Base-by-base conservation (phyloP, 2,888 invertebrate species). In the Heliconius erato region DNA sequence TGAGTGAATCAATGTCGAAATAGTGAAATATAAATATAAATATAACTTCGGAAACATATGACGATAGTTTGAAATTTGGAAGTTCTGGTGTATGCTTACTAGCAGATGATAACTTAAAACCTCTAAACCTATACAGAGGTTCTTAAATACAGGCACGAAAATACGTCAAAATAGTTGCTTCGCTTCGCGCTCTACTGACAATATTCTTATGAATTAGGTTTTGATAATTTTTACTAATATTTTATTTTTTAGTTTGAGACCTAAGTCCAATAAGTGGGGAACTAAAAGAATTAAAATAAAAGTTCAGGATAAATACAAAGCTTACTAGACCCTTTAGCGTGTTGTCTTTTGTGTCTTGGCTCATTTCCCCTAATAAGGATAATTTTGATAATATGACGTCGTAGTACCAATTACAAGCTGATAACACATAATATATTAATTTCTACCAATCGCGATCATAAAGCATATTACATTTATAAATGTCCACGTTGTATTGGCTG, bases 381-480 rank as follows among this genome's bases (percentile, higher is more conserved):
- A 76, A 63, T 81, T 68, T 76, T 35, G 44, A 76, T 40, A 67
- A 49, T 44, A 19, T 28, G 67, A 65, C 28, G 28, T 78, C 78
- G 67, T 78, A 78, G 78, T 67, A 49, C 19, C 78, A 78, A 65
- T 49, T 67, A 40, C 49, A 23, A 77, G 19, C 16, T 49, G 80
- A 82, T 80, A 82, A 82, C 35, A 67, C 16, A 76, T 69, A 19
- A 16, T 44, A 68, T 67, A 79, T 49, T 9, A 54, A 79, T 44
- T 82, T 82, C 82, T 79, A 82, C 82, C 82, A 80, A 82, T 80
- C 80, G 35, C 35, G 65, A 77, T 59, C 6, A 82, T 71, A 65
- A 77, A 65, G 63, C 28, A 63, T 72, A 79, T 65, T 82, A 32
- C 54, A 80, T 80, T 49, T 54, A 65, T 67, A 67, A 76, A 77